These are phyloP conservation scores for Rhabdophis nuchalis DNA, from an alignment of 2,797 vertebrate genomes.

Conservation along the genomic window DNA sequence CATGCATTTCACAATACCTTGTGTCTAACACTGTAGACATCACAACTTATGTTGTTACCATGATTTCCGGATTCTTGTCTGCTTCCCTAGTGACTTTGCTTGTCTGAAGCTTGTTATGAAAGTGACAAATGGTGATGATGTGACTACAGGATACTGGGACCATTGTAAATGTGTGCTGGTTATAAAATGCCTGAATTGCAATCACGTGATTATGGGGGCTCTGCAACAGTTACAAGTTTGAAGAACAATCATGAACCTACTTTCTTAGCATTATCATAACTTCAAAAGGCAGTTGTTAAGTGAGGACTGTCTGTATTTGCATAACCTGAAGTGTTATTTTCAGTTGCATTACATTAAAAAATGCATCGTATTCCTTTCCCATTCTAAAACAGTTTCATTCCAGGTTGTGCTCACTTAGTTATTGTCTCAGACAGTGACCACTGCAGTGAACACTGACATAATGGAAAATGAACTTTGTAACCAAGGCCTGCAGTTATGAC, in stretches of 20 bases:
- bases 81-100: not conserved
- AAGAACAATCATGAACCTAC: not conserved
- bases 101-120: not conserved
- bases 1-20: not conserved
- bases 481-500: not conserved
- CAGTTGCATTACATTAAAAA: not conserved
- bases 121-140: not conserved
- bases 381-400: not conserved
- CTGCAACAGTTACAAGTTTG: not conserved
- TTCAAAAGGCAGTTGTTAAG: not conserved
- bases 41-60: not conserved
- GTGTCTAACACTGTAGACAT: not conserved
- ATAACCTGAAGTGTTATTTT: not conserved
- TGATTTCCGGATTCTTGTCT: not conserved
- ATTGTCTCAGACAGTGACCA: not conserved
- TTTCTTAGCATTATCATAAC: not conserved
- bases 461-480: too few species aligned
- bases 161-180: not conserved
- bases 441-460: not conserved
- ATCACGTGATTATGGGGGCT: not conserved
- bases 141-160: not conserved
- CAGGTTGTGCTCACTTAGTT: not conserved
- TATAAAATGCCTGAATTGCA: not conserved
- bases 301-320: not conserved
- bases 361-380: not conserved